Percentiles rank a stretch among this genome's conserved stretches.
These are phyloP conservation scores for Propithecus deckenii DNA, from an alignment of 2,797 vertebrate genomes.

Conservation along the genomic window DNA sequence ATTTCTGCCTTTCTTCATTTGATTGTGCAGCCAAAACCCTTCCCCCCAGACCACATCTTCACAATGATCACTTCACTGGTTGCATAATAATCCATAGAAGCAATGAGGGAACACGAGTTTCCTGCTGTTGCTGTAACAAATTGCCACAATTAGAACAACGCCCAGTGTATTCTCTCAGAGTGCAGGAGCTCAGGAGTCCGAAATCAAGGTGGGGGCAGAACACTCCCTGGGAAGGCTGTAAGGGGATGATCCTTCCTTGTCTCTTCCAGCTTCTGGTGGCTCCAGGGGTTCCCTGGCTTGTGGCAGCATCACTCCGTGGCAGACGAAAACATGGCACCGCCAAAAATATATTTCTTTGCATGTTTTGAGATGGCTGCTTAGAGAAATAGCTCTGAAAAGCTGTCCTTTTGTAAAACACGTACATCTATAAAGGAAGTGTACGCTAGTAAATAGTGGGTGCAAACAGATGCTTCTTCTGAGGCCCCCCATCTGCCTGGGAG, in stretches of 20 bases:
- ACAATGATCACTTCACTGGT: neutral
- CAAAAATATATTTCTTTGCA: neutral
- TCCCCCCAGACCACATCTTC: neutral
- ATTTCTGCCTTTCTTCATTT: neutral
- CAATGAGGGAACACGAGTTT: neutral
- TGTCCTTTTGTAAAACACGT: neutral
- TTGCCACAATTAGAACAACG: neutral
- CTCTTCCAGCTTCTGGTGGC: neutral
- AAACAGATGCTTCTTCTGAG: neutral
- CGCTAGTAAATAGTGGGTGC: neutral
- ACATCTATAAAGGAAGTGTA: neutral
- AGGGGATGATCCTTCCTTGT: neutral
- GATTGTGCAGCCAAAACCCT: neutral
- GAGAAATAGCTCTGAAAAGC: neutral
- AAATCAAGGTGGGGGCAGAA: neutral
- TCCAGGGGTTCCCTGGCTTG: neutral
- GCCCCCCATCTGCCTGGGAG: neutral
- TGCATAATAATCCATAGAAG: neutral
- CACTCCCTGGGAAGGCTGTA: neutral
- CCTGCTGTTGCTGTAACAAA: neutral
- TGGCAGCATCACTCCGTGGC: neutral
- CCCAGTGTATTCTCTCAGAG: neutral
- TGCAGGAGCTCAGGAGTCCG: neutral
- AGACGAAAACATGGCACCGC: neutral
- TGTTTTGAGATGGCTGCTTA: neutral